Evolutionary conservation across 2,888 invertebrate species (phyloP), one percentile per base, ranked within the genome.

Genomic region (Coenonympha arcania): DNA sequence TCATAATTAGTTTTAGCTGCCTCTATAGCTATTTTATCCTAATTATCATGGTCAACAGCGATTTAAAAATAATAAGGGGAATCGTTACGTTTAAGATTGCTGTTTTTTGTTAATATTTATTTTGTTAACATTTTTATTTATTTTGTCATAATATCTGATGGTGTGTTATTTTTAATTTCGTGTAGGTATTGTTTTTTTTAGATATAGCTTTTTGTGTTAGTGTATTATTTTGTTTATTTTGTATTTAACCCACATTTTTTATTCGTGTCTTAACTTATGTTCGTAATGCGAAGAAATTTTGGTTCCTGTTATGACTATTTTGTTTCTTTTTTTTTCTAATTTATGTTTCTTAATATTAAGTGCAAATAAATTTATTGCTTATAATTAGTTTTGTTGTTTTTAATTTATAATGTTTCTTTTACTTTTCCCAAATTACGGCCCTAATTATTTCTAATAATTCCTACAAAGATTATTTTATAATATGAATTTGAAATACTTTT

Each of bases 281-380:
- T 67, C 47, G 39, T 64, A 67, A 67, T 65, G 68, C 56, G 54
- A 59, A 61, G 65, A 58, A 67, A 68, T 68, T 67, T 75, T 79
- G 73, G 81, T 83, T 83, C 80, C 79, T 83, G 84, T 84, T 88
- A 88, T 84, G 85, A 87, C 87, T 87, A 85, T 87, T 87, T 85
- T 71, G 81, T 85, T 83, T 61, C 48, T 50, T 58, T n/a, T n/a
- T n/a, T n/a, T 56, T 56, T 79, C 65, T 77, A 73, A 79, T 79
- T 79, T 80, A 76, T 79, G 76, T 81, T 81, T 71, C 62, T 64
- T 76, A 68, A 65, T 70, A 63, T 71, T 78, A 78, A 73, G 73
- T 72, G 76, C 85, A 87, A 84, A 83, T 81, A 84, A 81, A 81
- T 80, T 79, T 80, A 81, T 85, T 76, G 84, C 83, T 84, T 83